Evolutionary conservation across 1,140 invertebrate species (phyloP).

Genomic region (Idris sp.): DNA sequence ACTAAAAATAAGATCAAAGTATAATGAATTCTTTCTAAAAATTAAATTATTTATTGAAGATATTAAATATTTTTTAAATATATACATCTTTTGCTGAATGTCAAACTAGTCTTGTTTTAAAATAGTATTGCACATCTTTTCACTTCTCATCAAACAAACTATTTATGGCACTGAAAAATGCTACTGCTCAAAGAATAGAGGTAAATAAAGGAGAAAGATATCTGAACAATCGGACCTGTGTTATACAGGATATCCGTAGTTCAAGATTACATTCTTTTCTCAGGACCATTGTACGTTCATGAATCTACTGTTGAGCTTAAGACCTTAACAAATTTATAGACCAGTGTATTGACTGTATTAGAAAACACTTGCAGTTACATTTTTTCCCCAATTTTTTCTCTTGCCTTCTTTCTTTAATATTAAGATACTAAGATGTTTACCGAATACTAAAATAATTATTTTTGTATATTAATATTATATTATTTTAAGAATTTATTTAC

Average conservation of each 20-base stretch:
- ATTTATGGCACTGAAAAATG: constrained; percentile 27
- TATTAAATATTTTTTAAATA: too few relatives aligned
- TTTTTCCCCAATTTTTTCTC: too few relatives aligned
- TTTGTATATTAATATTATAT: too few relatives aligned
- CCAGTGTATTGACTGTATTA: constrained; percentile 10
- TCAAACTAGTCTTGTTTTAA: constrained; percentile 7
- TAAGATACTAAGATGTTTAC: too few relatives aligned
- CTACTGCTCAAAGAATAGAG: constrained; percentile 4
- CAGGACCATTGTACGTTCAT: constrained; percentile 13
- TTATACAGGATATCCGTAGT: constrained; percentile 43
- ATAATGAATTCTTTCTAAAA: too few relatives aligned
- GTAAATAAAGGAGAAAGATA: constrained; percentile 25
- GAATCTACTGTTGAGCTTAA: constrained; percentile 19
- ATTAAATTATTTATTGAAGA: too few relatives aligned
- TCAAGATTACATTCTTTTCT: constrained; percentile 46
- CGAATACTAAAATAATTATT: too few relatives aligned
- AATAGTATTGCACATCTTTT: constrained; percentile 25
- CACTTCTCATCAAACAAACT: constrained; percentile 30
- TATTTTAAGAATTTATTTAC: too few relatives aligned
- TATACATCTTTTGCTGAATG: constrained; percentile 22
- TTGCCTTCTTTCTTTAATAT: too few relatives aligned
- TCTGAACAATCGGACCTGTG: constrained; percentile 18
- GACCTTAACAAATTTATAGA: constrained; percentile 17
- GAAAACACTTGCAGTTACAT: constrained; percentile 15
- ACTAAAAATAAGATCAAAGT: too few relatives aligned